A percentile compares a stretch with the other conserved stretches of the same genome.
Conservation (phyloP, 1,140 invertebrate species). For the Dendroctonus ponderosae region DNA sequence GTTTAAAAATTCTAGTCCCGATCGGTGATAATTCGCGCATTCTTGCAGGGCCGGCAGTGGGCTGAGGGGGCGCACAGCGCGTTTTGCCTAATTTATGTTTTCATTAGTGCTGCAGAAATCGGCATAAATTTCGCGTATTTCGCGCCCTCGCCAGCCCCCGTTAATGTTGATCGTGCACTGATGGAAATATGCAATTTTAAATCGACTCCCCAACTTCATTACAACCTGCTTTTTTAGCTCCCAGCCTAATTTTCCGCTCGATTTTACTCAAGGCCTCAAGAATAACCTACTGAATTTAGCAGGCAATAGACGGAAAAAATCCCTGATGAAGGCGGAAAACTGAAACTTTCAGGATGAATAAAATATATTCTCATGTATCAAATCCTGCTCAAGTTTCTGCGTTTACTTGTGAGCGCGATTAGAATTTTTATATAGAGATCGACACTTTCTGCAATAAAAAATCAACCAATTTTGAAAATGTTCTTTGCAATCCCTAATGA, state of each 20-base stretch:
- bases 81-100: conserved; percentile 5
- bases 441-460: no score
- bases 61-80: background rate
- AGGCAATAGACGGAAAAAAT: no score
- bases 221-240: background rate
- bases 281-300: background rate
- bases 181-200: background rate
- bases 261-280: background rate
- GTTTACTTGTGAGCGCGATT: no score
- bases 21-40: background rate
- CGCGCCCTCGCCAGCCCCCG: background rate
- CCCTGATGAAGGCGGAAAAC: no score
- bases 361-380: no score
- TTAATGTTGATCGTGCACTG: background rate
- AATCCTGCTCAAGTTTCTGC: no score
- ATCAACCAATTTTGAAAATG: no score
- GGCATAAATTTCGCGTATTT: background rate
- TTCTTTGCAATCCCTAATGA: no score
- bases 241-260: background rate
- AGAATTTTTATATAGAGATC: no score
- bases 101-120: background rate
- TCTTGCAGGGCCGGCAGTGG: background rate
- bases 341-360: no score
- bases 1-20: background rate
- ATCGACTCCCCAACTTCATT: background rate